phyloP scores from a whole-genome alignment of 2,113 vertebrate species.

The Bubo bubo region DNA sequence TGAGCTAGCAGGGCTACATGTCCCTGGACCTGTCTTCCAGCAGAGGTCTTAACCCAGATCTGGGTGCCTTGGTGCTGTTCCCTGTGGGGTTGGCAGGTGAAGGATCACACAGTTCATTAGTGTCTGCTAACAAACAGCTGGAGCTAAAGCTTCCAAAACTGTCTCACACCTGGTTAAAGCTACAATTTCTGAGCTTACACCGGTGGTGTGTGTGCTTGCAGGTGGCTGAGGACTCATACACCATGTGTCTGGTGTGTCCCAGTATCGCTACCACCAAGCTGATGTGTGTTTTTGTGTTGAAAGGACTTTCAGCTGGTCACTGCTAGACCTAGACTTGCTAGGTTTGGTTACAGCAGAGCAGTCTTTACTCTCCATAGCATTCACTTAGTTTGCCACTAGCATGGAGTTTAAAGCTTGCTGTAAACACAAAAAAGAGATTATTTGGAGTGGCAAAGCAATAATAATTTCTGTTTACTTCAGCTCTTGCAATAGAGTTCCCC shows the following conservation, averaged over 20 bases:
- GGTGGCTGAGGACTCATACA: fast-evolving
- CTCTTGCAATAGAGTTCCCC: not conserved
- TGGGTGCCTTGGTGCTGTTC: fast-evolving
- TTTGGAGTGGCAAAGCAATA: not conserved
- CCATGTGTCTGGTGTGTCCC: not conserved
- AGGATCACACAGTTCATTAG: not conserved
- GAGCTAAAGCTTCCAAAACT: not conserved
- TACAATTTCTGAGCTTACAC: not conserved
- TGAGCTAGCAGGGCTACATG: fast-evolving
- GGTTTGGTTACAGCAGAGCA: not conserved
- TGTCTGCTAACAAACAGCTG: not conserved
- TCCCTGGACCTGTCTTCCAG: not conserved
- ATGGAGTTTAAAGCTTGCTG: not conserved
- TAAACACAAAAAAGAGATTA: not conserved
- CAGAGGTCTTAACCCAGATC: not conserved
- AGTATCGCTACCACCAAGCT: not conserved
- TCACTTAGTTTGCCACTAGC: not conserved
- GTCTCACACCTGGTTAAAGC: not conserved
- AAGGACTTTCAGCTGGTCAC: not conserved
- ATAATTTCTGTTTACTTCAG: not conserved
- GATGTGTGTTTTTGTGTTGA: not conserved
- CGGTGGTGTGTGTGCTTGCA: not conserved
- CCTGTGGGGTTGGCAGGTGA: too few species aligned
- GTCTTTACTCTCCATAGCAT: not conserved
- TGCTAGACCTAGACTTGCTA: fast-evolving